Base-by-base conservation (phyloP, 2,888 invertebrate species). In the Drosophila stalkeri region DNA sequence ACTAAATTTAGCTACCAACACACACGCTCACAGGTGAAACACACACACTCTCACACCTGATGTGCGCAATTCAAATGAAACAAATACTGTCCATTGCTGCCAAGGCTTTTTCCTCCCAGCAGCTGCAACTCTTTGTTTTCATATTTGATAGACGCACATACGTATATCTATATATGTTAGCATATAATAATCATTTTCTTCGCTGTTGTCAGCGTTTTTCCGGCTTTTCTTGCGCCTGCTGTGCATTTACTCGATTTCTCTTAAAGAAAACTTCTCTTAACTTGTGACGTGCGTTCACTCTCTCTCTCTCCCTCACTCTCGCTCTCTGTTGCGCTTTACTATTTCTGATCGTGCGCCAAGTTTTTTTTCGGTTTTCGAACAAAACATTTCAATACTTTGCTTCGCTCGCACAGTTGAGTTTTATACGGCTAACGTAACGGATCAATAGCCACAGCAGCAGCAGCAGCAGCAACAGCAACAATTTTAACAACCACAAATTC, bases 351-450 rank as follows among this genome's bases (percentile, higher is more conserved):
- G 69, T 82, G 67, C 74, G 82, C 79, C 80, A 82, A 78, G 79
- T 79, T 68, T 72, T 77, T 61, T 56, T 65, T 77, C 59, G 66
- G 72, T 81, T 78, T 85, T 86, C 81, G 74, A 90, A 89, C 89
- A 91, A 90, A 91, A 89, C 79, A 77, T 82, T 89, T 81, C 68
- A 80, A 86, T 81, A 81, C 89, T 72, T 72, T 77, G 71, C 73
- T 75, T 57, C 54, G 75, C 65, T 75, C 64, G 72, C 87, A 79
- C 85, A 90, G 89, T 90, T 87, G 82, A 83, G 81, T 89, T 81
- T 84, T 68, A 77, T 72, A 74, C 88, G 86, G 64, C 88, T 54
- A 89, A 77, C 87, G 75, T 79, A 85, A 78, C 79, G 82, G 87
- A 81, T 73, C 85, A 83, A 61, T 73, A 68, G 20, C 55, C 39